Evolutionary conservation across 2,888 invertebrate genomes (phyloP).

Genomic region (Nemotelus pantherinus): DNA sequence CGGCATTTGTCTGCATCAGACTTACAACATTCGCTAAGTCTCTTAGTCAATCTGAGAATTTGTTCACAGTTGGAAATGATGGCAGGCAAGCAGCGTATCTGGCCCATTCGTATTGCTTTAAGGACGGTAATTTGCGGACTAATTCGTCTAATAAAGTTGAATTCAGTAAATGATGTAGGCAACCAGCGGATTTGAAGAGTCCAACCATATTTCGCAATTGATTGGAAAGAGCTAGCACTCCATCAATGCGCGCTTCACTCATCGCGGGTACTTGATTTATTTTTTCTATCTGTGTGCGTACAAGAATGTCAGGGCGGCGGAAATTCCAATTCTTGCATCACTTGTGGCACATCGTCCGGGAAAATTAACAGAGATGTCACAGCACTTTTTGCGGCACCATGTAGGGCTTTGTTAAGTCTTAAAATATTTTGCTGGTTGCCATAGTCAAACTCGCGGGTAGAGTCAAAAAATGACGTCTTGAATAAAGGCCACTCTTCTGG

Average conservation of each 20-base stretch:
- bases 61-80: conserved; percentile 41
- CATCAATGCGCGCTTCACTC: no score
- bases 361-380: conserved; percentile 51
- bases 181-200: no score
- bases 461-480: conserved; percentile 48
- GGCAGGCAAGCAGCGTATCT: conserved; percentile 32
- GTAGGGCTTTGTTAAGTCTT: conserved; percentile 49
- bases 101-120: neutral
- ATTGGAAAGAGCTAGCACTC: conserved; percentile 28
- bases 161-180: no score
- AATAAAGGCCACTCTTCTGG: conserved; percentile 54
- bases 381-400: conserved; percentile 47
- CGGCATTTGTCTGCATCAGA: conserved; percentile 37
- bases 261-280: conserved; percentile 10
- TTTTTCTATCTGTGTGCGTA: conserved; percentile 44
- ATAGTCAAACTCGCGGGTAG: conserved; percentile 47
- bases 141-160: no score
- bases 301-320: conserved; percentile 46
- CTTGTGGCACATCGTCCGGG: conserved; percentile 47
- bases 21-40: conserved; percentile 45
- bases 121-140: no score
- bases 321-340: conserved; percentile 31
- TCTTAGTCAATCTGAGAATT: conserved; percentile 40
- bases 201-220: conserved; percentile 30
- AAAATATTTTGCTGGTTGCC: conserved; percentile 50